A percentile compares a stretch with the other conserved stretches of the same genome.
Conservation (phyloP, 2,797 vertebrate species). For the Momotus momota region DNA sequence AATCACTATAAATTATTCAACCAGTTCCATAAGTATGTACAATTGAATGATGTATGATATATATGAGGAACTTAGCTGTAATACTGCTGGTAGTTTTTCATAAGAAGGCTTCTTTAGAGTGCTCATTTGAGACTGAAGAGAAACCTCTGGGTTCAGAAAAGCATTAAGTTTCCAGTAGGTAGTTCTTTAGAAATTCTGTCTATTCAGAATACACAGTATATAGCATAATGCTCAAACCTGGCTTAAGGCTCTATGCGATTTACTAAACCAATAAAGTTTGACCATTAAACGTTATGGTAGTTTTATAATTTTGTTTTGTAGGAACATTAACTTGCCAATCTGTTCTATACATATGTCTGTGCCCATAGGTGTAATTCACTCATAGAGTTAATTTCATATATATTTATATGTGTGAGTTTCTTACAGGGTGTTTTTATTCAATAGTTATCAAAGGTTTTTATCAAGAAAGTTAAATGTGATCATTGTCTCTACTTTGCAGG, state of each 20-base stretch:
- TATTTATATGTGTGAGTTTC: not conserved
- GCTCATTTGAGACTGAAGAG: not conserved
- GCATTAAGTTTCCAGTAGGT: not conserved
- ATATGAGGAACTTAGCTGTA: not conserved
- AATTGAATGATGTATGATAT: not conserved
- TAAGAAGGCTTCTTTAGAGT: not conserved
- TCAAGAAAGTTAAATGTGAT: not conserved
- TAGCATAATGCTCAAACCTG: not conserved
- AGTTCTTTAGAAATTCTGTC: not conserved
- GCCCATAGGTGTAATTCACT: not conserved
- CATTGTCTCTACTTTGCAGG: not conserved
- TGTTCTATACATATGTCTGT: not conserved
- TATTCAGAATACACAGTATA: not conserved
- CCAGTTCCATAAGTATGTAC: not conserved
- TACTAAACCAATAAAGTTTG: conserved; percentile 7
- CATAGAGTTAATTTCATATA: not conserved
- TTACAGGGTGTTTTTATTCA: not conserved
- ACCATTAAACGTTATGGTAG: not conserved
- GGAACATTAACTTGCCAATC: not conserved
- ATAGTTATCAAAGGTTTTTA: not conserved
- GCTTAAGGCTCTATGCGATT: not conserved
- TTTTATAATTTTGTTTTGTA: not conserved
- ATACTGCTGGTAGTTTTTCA: not conserved
- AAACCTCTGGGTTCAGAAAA: not conserved
- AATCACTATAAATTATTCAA: not conserved